Evolutionary conservation across 2,113 vertebrate genomes (phyloP), one percentile per base, ranked within the genome.

Genomic region (Natator depressus): DNA sequence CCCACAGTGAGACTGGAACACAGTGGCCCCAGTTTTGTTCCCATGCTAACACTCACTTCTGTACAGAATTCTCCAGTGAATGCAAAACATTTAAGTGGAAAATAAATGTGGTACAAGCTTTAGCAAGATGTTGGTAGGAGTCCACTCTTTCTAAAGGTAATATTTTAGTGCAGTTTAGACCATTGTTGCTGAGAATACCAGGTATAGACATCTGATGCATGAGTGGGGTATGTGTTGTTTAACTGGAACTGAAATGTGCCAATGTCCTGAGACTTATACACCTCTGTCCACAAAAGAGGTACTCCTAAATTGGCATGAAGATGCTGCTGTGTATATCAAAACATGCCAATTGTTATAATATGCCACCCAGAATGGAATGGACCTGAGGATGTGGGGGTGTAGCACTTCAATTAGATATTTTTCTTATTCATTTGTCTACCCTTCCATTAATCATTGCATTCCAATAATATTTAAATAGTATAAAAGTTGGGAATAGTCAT

Each of bases 221-320:
- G 22, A 80, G n/a, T 80, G 76, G 42, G 42, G 7, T 72, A 3
- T 3, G 38, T 38, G 80, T 10, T 0, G 0, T 31, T 55, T 5
- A 19, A 9, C 4, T 79, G 75, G 31, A 25, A 13, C 53, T 42
- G 75, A 11, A 53, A 75, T 49, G 49, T 69, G 1, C 31, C 16
- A 1, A 76, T 35, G 85, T 2, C 5, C 76, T 6, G 7, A 55
- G 80, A 83, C 17, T 87, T 76, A 55, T 11, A 1, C 35, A 1
- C 78, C 81, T 82, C 69, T 0, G 0, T 35, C 49, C 80, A 12
- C 55, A 59, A 53, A 49, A 35, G 49, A 22, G 0, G 1, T 0
- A 0, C 9, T 65, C 24, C 6, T 91, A 86, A 82, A 5, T 16
- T 16, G 81, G 86, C 49, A 22, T n/a, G 69, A 25, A 1, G 3